phyloP scores from a whole-genome alignment of 2,888 invertebrate species.

The Oxystoma pomonae region DNA sequence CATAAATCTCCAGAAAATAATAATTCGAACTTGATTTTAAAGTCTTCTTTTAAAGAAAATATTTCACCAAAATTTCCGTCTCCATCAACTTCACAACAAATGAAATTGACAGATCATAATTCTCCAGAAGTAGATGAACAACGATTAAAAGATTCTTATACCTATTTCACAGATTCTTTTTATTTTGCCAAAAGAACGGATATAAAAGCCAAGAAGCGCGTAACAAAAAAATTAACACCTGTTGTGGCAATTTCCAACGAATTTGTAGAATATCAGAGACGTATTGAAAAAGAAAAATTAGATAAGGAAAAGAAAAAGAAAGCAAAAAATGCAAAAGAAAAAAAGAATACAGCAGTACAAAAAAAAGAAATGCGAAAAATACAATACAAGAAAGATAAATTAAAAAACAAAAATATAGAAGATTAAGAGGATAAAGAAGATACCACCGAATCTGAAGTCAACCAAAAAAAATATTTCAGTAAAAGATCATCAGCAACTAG shows the following conservation, averaged over 20 bases:
- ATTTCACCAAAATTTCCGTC: no score
- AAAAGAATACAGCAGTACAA: neutral
- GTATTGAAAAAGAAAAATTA: neutral
- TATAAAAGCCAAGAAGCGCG: no score
- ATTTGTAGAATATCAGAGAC: neutral
- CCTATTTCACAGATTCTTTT: no score
- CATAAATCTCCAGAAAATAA: no score
- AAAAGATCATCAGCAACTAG: neutral
- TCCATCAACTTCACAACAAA: no score
- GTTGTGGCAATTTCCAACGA: constrained; percentile 1
- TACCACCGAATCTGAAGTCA: neutral
- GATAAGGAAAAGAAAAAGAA: constrained; percentile 2
- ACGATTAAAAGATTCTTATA: no score
- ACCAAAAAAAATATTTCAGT: neutral
- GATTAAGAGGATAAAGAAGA: neutral
- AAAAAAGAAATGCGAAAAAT: neutral
- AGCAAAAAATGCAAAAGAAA: neutral
- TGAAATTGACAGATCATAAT: no score
- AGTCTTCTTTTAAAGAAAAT: no score
- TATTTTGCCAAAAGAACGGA: no score
- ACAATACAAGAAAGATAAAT: neutral
- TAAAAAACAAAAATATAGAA: neutral
- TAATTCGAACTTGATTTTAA: no score
- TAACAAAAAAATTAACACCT: no score
- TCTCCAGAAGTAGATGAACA: no score